These are phyloP conservation scores for Lepetodrilus schrolli DNA, from an alignment of 2,888 invertebrate species.

Conservation along the genomic window DNA sequence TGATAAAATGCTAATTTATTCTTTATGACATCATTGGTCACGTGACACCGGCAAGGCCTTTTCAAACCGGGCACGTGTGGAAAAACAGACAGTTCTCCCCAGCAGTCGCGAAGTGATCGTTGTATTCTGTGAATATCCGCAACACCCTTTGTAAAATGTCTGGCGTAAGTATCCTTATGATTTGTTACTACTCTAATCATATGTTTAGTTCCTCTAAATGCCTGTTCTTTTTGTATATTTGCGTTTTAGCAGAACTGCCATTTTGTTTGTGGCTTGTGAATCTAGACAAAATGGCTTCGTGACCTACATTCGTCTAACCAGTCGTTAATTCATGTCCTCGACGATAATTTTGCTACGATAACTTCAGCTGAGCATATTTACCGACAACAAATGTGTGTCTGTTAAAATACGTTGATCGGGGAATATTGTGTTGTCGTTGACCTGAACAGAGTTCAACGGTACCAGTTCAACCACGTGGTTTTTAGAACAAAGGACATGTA, in stretches of 20 bases:
- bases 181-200: not conserved
- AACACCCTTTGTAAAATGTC: not conserved
- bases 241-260: not conserved
- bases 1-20: not conserved
- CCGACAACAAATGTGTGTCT: not conserved
- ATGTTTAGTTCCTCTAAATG: not conserved
- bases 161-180: not conserved
- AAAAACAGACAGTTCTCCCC: not conserved
- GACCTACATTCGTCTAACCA: not conserved
- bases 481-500: not conserved
- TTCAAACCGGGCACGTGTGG: slow-evolving; percentile 20
- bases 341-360: too few relatives aligned
- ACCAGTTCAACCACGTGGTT: not conserved
- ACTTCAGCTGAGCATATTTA: too few relatives aligned
- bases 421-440: not conserved
- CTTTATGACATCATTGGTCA: slow-evolving; percentile 3
- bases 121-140: not conserved
- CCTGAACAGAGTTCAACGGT: not conserved
- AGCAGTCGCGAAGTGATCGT: not conserved
- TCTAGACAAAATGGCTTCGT: not conserved
- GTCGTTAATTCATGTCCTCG: too few relatives aligned
- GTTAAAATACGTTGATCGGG: not conserved
- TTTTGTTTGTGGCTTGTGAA: not conserved
- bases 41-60: not conserved
- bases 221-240: not conserved